Percentiles rank a stretch among this genome's conserved stretches.
Conservation (phyloP, 2,797 vertebrate genomes). For the Rhinoraja longicauda region DNA sequence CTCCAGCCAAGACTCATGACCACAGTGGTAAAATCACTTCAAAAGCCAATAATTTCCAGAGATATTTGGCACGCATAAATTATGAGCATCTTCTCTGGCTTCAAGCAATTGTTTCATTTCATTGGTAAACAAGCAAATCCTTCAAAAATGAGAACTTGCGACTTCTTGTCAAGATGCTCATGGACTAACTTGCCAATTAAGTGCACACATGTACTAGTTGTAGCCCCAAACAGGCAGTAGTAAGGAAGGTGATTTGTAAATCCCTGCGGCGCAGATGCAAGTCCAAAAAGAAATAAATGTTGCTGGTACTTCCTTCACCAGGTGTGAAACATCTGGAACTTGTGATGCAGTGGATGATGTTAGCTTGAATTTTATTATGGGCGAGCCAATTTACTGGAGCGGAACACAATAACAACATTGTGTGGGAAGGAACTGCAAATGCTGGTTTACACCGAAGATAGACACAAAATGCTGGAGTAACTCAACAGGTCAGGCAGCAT, state of each 20-base stretch:
- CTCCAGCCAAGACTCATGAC: neutral
- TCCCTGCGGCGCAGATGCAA: constrained; percentile 4
- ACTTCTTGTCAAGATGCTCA: neutral
- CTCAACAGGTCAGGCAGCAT: too few species aligned
- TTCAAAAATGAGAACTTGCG: neutral
- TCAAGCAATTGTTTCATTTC: neutral
- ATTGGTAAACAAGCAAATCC: neutral
- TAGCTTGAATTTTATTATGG: neutral
- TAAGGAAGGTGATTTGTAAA: neutral
- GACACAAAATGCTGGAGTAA: too few species aligned
- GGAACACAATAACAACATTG: neutral
- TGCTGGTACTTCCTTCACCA: constrained; percentile 9
- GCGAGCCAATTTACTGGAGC: neutral
- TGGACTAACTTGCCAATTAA: neutral
- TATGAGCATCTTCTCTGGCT: neutral
- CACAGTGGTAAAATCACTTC: neutral
- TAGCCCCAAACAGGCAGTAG: neutral
- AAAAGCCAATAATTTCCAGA: neutral
- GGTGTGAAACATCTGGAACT: constrained; percentile 32
- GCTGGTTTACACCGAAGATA: too few species aligned
- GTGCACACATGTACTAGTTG: neutral
- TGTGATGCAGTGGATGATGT: neutral
- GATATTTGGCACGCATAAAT: neutral
- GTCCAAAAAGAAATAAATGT: neutral
- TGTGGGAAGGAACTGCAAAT: too few species aligned